Conservation (phyloP, 2,888 invertebrate species). For the Cenopis cana region DNA sequence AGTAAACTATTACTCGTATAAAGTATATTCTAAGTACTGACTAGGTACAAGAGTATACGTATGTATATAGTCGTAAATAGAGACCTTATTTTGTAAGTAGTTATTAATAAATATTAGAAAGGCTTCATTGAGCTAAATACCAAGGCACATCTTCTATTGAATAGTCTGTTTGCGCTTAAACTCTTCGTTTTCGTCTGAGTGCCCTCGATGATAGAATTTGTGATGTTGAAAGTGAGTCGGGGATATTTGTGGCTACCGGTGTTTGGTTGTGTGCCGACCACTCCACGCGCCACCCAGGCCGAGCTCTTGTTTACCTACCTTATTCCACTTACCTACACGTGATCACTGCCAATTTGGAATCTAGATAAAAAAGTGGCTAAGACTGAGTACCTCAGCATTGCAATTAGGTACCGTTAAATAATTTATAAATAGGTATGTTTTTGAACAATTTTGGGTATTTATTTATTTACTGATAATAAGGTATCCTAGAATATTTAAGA, state of each 20-base stretch:
- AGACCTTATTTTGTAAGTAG: not conserved
- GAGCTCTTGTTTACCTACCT: conserved; percentile 53
- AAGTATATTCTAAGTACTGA: too few species aligned
- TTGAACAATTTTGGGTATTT: too few species aligned
- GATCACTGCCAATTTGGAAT: conserved; percentile 35
- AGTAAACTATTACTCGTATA: too few species aligned
- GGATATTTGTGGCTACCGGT: conserved; percentile 81
- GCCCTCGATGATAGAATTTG: conserved; percentile 65
- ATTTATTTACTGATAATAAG: too few species aligned
- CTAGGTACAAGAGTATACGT: too few species aligned
- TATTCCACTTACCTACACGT: conserved; percentile 50
- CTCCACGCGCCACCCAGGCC: conserved; percentile 77
- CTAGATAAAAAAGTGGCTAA: conserved; percentile 17
- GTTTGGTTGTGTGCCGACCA: conserved; percentile 78
- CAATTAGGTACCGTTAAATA: not conserved
- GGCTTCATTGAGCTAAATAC: conserved; percentile 12
- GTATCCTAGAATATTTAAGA: too few species aligned
- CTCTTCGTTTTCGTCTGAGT: conserved; percentile 48
- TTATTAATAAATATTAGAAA: not conserved
- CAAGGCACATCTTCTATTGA: not conserved
- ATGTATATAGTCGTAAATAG: not conserved
- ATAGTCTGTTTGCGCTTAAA: conserved; percentile 40
- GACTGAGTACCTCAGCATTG: not conserved
- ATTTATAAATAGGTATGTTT: too few species aligned
- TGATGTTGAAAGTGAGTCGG: conserved; percentile 70